Percentiles rank a stretch among this genome's conserved stretches.
These are phyloP conservation scores for Synanceia verrucosa DNA, from an alignment of 2,797 vertebrate genomes.

Conservation along the genomic window DNA sequence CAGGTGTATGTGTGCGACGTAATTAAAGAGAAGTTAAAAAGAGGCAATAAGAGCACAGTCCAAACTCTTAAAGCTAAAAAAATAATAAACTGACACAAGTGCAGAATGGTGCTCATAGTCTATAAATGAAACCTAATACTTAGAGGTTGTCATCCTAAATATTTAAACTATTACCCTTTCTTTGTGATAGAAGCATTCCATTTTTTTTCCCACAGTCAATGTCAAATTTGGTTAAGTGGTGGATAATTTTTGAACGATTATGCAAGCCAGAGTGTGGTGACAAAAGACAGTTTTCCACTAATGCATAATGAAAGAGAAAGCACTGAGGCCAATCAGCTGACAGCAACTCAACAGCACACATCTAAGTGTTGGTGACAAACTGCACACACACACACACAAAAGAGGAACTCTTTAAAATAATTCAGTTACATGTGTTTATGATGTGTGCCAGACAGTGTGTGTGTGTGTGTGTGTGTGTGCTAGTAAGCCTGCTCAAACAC, in stretches of 20 bases:
- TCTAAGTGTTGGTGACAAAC: slow-evolving; percentile 56
- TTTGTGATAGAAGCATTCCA: slow-evolving; percentile 13
- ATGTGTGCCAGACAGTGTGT: neutral
- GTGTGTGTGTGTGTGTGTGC: neutral
- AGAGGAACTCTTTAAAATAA: slow-evolving; percentile 27
- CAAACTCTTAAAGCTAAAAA: slow-evolving; percentile 16
- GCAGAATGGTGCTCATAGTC: neutral
- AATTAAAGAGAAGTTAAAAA: slow-evolving; percentile 21
- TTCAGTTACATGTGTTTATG: slow-evolving; percentile 42
- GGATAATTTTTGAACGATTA: slow-evolving; percentile 48
- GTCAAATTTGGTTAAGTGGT: slow-evolving; percentile 50
- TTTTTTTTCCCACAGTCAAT: slow-evolving; percentile 41
- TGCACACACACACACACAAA: slow-evolving; percentile 12
- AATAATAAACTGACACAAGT: no score
- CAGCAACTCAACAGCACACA: slow-evolving; percentile 46
- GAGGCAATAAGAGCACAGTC: neutral
- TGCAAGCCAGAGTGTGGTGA: slow-evolving; percentile 17
- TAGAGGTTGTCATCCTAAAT: slow-evolving; percentile 23
- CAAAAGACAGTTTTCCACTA: slow-evolving; percentile 31
- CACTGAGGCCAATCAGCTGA: slow-evolving; percentile 44
- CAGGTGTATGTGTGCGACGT: neutral
- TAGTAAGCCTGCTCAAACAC: slow-evolving; percentile 4
- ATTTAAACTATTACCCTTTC: slow-evolving; percentile 25
- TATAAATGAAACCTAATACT: slow-evolving; percentile 16
- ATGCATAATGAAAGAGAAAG: slow-evolving; percentile 41